Conservation (phyloP, 2,888 invertebrate genomes). For the Alitta virens region DNA sequence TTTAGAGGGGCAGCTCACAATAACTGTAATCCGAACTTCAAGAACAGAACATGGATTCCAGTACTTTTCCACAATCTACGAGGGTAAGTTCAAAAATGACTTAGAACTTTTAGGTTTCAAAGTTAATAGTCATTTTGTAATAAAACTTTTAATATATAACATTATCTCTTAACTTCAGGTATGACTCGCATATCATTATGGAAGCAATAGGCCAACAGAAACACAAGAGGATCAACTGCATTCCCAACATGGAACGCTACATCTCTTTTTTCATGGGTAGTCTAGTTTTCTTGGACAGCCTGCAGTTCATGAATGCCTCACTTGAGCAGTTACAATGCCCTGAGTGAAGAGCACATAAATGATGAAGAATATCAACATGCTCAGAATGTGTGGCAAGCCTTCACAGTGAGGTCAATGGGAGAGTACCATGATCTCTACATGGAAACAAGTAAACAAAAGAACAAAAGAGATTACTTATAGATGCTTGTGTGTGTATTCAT, state of each 20-base stretch:
- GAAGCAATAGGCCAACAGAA: neutral
- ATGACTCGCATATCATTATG: neutral
- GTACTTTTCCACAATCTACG: too few species aligned
- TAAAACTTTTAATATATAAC: too few species aligned
- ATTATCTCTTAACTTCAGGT: neutral
- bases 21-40: too few species aligned
- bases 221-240: constrained; percentile 16
- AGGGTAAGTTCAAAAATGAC: too few species aligned
- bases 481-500: too few species aligned
- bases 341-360: neutral
- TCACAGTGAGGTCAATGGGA: neutral
- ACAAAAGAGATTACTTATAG: constrained; percentile 38
- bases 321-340: neutral
- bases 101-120: too few species aligned
- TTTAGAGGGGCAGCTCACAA: too few species aligned
- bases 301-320: too few species aligned
- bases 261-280: constrained; percentile 31
- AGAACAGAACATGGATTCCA: too few species aligned
- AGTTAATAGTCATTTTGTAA: too few species aligned
- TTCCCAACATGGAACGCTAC: constrained; percentile 32
- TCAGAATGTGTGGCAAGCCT: constrained; percentile 27
- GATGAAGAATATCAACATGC: neutral
- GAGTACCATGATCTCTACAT: constrained; percentile 29
- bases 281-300: constrained; percentile 12
- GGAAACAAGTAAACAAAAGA: too few species aligned